Evolutionary conservation across 2,113 vertebrate genomes (phyloP).

Genomic region (Hirundichthys speculiger): DNA sequence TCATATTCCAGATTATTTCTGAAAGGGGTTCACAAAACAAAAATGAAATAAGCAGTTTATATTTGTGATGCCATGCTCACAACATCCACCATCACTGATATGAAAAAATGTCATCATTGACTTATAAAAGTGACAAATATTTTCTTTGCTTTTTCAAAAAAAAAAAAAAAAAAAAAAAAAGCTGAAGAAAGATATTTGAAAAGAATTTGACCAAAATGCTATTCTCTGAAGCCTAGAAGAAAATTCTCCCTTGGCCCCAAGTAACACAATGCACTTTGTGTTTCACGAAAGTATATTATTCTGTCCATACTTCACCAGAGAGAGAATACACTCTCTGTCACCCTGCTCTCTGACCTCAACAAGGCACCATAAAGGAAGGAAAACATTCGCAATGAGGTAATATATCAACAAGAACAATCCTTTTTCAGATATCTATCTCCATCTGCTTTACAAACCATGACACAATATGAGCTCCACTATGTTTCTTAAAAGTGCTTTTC

Average conservation of each 20-base stretch:
- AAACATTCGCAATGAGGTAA: constrained; percentile 31
- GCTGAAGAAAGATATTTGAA: background rate
- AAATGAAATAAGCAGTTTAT: background rate
- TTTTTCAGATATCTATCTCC: constrained; percentile 20
- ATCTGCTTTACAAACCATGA: background rate
- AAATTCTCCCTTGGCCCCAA: constrained; percentile 77
- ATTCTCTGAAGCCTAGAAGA: constrained; percentile 80
- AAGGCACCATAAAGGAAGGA: constrained; percentile 32
- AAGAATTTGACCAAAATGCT: constrained; percentile 16
- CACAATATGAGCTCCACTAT: background rate
- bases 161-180: constrained; percentile 16
- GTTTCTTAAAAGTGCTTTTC: background rate
- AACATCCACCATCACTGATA: background rate
- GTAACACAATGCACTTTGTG: constrained; percentile 65
- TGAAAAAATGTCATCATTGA: background rate
- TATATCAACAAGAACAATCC: background rate
- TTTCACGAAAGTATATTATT: constrained; percentile 89
- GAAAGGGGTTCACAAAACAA: background rate
- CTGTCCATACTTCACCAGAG: constrained; percentile 87
- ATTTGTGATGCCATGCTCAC: background rate
- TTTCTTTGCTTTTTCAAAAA: background rate
- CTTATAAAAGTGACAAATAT: background rate
- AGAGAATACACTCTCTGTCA: constrained; percentile 72
- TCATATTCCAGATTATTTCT: constrained; percentile 10
- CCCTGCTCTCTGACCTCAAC: constrained; percentile 44